Base-by-base conservation (phyloP, 2,797 vertebrate genomes). In the Ptychadena robeensis region DNA sequence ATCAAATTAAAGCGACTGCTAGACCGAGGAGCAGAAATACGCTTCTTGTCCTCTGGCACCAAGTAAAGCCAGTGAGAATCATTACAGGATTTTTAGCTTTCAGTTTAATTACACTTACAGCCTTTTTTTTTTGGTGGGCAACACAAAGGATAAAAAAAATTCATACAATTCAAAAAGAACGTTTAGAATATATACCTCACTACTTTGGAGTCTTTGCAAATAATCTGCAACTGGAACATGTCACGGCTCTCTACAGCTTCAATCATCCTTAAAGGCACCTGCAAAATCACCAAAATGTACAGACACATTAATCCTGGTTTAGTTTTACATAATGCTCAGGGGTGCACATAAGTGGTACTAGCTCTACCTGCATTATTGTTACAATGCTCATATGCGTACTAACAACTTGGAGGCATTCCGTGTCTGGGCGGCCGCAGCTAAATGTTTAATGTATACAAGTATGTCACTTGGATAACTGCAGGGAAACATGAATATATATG, bases 201-300 rank as follows among this genome's bases (percentile, higher is more conserved):
- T 89, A 99, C 95, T 94, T 99, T 99, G 89, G 96, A 98, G 94
- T 99, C 98, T 90, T 99, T 99, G 94, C 98, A 99, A 91, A 98
- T 92, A 31, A 99, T 98, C 91, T 99, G 97, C 87, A 99, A 93
- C 92, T 99, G 98, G 90, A 98, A 99, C 98, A 99, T 99, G 86
- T 98, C 98, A 91, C 98, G 95, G 91, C 96, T 96, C 92, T 99
- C 98, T 92, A 98, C 97, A 0, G 92, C 93, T 87, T 99, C 98
- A 86, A 99, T 98, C 91, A 99, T 95, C 90, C 97, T 95, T 89
- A 99, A 96, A 91, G 98, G 98, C 89, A 99, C 97, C 98, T 99
- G 91, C 1, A 63, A 91, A 87, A 91, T 81, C 15, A 59, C 59
- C 32, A 48, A 67, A n/a, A 32, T 11, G 18, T 25, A 4, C 22